Evolutionary conservation across 2,888 invertebrate species (phyloP).

Genomic region (Orthosia incerta): DNA sequence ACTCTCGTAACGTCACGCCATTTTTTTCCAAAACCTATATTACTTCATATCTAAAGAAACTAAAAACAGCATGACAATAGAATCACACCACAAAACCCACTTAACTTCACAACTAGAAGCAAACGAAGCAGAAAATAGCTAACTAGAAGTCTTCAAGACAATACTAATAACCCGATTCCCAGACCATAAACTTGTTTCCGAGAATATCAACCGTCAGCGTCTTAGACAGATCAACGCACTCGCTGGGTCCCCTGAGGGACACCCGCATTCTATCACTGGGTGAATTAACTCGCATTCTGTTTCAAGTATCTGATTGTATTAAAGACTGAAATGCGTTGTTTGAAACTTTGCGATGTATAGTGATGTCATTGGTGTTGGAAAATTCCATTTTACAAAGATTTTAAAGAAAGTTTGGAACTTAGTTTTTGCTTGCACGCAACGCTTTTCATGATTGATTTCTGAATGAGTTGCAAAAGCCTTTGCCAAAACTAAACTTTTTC

Average conservation of each 20-base stretch:
- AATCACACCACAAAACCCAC: constrained; percentile 5
- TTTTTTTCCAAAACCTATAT: not conserved
- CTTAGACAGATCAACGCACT: constrained; percentile 65
- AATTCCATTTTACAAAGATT: not conserved
- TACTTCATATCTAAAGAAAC: not conserved
- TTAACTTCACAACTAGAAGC: constrained; percentile 13
- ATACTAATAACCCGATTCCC: constrained; percentile 54
- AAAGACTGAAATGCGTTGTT: constrained; percentile 25
- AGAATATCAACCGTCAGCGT: constrained; percentile 58
- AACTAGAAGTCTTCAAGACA: constrained; percentile 51
- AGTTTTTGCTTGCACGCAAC: not conserved
- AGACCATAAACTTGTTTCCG: constrained; percentile 58
- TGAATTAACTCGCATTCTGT: constrained; percentile 71
- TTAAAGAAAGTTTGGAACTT: not conserved
- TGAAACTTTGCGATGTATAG: constrained; percentile 18
- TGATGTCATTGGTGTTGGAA: not conserved
- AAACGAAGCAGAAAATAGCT: constrained; percentile 44
- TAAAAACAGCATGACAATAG: not conserved
- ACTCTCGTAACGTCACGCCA: not conserved
- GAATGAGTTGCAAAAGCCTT: not conserved
- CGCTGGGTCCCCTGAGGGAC: constrained; percentile 50
- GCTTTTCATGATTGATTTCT: constrained; percentile 3
- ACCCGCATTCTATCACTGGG: constrained; percentile 73
- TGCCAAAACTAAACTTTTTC: not conserved
- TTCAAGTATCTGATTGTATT: constrained; percentile 70